Evolutionary conservation across 1,140 invertebrate genomes (phyloP).

Genomic region (Zaprionus inermis): DNA sequence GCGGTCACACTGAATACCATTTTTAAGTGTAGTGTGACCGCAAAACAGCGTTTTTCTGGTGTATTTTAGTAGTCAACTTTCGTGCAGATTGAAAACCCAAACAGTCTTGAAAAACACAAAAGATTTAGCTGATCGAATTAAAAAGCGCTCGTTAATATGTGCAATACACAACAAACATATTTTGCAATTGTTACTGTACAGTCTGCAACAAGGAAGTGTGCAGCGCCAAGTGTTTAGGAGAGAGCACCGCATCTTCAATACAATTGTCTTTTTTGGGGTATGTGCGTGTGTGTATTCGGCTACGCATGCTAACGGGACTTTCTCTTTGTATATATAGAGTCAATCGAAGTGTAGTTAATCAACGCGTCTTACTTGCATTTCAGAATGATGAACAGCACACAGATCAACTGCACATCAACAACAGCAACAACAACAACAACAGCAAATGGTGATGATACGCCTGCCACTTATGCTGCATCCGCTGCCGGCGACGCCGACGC

Average conservation of each 20-base stretch:
- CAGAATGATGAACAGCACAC: constrained; percentile 41
- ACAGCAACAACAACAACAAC: background rate
- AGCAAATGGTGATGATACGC: constrained; percentile 19
- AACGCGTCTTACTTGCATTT: constrained; percentile 20
- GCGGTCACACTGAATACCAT: constrained; percentile 19
- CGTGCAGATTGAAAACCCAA: constrained; percentile 18
- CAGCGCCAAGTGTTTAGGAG: constrained; percentile 17
- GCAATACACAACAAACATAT: constrained; percentile 15
- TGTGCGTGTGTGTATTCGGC: constrained; percentile 29
- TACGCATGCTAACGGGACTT: constrained; percentile 45
- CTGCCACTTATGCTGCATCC: constrained; percentile 16
- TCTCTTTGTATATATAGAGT: constrained; percentile 29
- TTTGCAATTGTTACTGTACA: constrained; percentile 21
- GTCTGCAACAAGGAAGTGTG: constrained; percentile 7
- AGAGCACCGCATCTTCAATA: constrained; percentile 32
- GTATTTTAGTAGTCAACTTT: constrained; percentile 43
- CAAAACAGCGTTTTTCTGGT: constrained; percentile 31
- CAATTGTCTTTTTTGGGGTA: constrained; percentile 36
- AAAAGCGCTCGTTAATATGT: constrained; percentile 38
- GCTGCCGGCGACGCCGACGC: constrained; percentile 24
- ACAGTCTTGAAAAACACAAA: constrained; percentile 13
- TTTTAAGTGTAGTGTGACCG: constrained; percentile 39
- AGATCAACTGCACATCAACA: constrained; percentile 29
- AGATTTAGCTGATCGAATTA: constrained; percentile 12
- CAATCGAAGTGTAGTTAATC: constrained; percentile 24